A percentile compares a stretch with the other conserved stretches of the same genome.
Evolutionary conservation across 2,888 invertebrate genomes (phyloP).

Genomic region (Perithous albicinctus): DNA sequence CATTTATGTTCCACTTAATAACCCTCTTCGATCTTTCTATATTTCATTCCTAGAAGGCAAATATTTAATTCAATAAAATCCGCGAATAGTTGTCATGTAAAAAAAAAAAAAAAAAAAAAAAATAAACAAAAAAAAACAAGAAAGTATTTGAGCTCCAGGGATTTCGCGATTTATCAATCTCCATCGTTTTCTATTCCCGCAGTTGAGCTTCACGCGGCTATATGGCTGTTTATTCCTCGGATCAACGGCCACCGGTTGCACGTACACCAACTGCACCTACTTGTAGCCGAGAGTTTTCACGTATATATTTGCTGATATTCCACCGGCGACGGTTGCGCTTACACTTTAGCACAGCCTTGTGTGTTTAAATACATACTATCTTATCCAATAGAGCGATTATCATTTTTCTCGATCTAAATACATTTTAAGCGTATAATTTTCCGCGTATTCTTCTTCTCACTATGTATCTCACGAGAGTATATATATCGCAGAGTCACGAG

Average conservation of each 20-base stretch:
- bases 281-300: slow-evolving; percentile 26
- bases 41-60: slow-evolving; percentile 2
- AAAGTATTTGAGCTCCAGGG: slow-evolving; percentile 7
- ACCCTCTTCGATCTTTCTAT: background rate
- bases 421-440: slow-evolving; percentile 2
- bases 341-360: slow-evolving; percentile 19
- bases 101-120: slow-evolving; percentile 11
- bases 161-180: slow-evolving; percentile 62
- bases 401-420: slow-evolving; percentile 29
- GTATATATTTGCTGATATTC: slow-evolving; percentile 40
- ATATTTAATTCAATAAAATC: slow-evolving; percentile 3
- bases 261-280: slow-evolving; percentile 33
- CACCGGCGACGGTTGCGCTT: slow-evolving; percentile 25
- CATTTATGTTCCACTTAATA: background rate
- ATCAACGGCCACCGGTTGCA: slow-evolving; percentile 71
- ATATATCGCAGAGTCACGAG: slow-evolving; percentile 41
- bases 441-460: background rate
- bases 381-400: slow-evolving; percentile 28
- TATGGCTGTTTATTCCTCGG: slow-evolving; percentile 67
- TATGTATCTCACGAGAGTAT: slow-evolving; percentile 3
- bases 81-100: slow-evolving; percentile 11
- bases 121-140: no score
- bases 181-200: slow-evolving; percentile 50
- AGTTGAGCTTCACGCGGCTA: slow-evolving; percentile 40
- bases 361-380: slow-evolving; percentile 4